Percentiles rank a stretch among this genome's conserved stretches.
phyloP scores from a whole-genome alignment of 92 coral and sea anemone genomes.

The Parazoanthus darwini region DNA sequence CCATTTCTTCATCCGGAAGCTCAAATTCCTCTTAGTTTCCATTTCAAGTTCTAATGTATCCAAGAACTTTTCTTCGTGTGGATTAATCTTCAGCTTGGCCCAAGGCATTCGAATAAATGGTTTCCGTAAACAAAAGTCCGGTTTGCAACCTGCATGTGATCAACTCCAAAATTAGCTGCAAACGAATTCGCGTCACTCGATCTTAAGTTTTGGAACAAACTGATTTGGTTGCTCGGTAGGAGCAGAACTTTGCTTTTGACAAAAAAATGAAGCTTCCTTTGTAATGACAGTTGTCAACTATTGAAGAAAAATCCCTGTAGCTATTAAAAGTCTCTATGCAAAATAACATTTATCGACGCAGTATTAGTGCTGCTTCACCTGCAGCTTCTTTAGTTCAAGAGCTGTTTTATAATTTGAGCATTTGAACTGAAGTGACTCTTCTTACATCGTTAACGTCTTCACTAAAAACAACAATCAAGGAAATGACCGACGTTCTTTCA shows the following conservation, averaged over 20 bases:
- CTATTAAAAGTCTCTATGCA: not conserved
- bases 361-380: not conserved
- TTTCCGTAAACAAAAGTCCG: not conserved
- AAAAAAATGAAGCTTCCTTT: not conserved
- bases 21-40: not conserved
- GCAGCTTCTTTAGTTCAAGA: not conserved
- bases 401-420: not conserved
- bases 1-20: constrained; percentile 24
- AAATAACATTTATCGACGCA: not conserved
- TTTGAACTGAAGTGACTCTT: not conserved
- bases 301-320: not conserved
- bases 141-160: not conserved
- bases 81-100: not conserved
- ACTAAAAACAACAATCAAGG: not conserved
- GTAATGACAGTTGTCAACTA: not conserved
- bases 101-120: not conserved
- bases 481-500: not conserved
- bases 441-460: constrained; percentile 1
- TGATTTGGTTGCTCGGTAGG: not conserved
- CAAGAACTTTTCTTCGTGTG: not conserved
- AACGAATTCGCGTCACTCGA: not conserved
- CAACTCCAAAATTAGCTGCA: constrained; percentile 1
- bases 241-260: not conserved
- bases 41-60: not conserved
- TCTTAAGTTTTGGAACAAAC: not conserved